Evolutionary conservation across 1,140 invertebrate genomes (phyloP).

Genomic region (Zaprionus inermis): DNA sequence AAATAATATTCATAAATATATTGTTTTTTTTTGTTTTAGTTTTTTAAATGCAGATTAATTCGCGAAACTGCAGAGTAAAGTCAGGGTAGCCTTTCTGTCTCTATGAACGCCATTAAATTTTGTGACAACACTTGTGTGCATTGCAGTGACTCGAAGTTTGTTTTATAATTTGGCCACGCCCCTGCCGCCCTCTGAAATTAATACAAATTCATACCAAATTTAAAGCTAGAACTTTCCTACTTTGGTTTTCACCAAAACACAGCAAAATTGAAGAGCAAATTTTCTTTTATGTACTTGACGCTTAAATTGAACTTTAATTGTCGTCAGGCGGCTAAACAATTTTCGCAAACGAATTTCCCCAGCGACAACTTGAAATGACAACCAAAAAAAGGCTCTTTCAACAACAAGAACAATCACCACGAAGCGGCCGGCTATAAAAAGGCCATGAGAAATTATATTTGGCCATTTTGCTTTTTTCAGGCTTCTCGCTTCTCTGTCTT

Average conservation of each 20-base stretch:
- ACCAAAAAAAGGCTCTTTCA: slow-evolving; percentile 12
- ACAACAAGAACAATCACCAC: slow-evolving; percentile 29
- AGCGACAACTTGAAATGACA: slow-evolving; percentile 47
- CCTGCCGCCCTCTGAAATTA: not conserved
- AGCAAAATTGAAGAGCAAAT: not conserved
- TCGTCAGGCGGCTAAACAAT: slow-evolving; percentile 8
- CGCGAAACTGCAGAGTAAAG: too few relatives aligned
- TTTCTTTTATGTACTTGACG: not conserved
- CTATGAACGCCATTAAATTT: not conserved
- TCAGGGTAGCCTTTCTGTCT: too few relatives aligned
- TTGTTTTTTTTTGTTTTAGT: too few relatives aligned
- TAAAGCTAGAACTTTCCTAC: not conserved
- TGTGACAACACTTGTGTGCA: too few relatives aligned
- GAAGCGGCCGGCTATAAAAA: slow-evolving; percentile 17
- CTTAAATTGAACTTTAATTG: slow-evolving; percentile 12
- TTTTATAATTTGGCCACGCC: not conserved
- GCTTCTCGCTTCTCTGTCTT: slow-evolving; percentile 19
- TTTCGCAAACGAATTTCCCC: slow-evolving; percentile 51
- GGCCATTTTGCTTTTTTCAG: slow-evolving; percentile 23
- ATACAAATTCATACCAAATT: too few relatives aligned
- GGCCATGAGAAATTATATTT: slow-evolving; percentile 53
- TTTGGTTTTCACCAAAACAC: not conserved
- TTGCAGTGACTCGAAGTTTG: not conserved
- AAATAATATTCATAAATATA: too few relatives aligned
- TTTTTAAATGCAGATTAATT: too few relatives aligned